Percentiles rank a stretch among this genome's conserved stretches.
These are phyloP conservation scores for Carposina sasakii DNA, from an alignment of 1,140 invertebrate genomes.

Conservation along the genomic window DNA sequence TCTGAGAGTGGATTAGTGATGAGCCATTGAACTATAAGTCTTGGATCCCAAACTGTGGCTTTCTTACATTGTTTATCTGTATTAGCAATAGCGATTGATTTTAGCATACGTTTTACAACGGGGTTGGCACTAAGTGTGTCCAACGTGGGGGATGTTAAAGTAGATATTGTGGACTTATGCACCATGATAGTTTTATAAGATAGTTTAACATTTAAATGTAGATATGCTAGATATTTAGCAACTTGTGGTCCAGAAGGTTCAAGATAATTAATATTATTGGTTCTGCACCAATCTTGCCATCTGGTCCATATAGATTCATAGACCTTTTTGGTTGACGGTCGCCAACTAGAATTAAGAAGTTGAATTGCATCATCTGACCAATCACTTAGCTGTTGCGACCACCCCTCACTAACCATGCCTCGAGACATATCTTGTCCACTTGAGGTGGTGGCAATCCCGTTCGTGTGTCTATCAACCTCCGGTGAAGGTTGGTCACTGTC, in stretches of 20 bases:
- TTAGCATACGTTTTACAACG: background rate
- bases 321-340: background rate
- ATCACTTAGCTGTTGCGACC: background rate
- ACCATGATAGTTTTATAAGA: background rate
- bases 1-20: background rate
- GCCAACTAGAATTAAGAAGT: background rate
- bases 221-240: background rate
- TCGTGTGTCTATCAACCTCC: background rate
- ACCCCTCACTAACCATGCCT: slow-evolving; percentile 1
- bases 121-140: background rate
- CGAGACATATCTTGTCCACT: too few relatives aligned
- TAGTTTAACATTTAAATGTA: background rate
- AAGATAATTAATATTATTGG: background rate
- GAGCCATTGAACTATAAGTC: background rate
- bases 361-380: background rate
- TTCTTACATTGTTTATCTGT: background rate
- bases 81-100: background rate
- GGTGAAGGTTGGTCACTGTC: background rate
- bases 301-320: background rate
- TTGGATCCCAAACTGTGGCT: background rate
- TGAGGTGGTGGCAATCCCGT: background rate
- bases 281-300: background rate
- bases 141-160: background rate
- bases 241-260: background rate
- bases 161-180: background rate